Percentiles rank a stretch among this genome's conserved stretches.
phyloP scores from a whole-genome alignment of 1,140 invertebrate genomes.

The Zaprionus lachaisei region DNA sequence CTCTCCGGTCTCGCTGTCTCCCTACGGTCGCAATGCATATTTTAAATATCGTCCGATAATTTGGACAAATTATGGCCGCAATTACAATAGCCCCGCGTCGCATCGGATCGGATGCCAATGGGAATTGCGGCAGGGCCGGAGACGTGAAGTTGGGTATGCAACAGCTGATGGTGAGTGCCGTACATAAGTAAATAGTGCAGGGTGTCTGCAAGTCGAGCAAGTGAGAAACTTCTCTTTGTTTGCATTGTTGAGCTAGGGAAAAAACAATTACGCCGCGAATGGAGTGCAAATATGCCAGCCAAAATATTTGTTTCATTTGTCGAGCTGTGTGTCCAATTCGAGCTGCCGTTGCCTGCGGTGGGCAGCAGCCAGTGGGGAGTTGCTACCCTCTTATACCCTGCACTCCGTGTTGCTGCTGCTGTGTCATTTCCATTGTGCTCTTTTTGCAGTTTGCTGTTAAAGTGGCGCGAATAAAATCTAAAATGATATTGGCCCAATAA shows the following conservation, averaged over 20 bases:
- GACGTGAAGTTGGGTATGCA: neutral
- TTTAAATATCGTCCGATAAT: constrained; percentile 74
- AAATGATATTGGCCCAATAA: constrained; percentile 76
- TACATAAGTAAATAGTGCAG: neutral
- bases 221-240: constrained; percentile 39
- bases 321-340: constrained; percentile 47
- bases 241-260: constrained; percentile 66
- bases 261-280: constrained; percentile 73
- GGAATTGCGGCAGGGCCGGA: neutral
- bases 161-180: neutral
- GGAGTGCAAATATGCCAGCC: constrained; percentile 75
- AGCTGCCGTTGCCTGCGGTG: neutral
- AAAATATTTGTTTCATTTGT: constrained; percentile 71
- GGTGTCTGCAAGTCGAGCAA: constrained; percentile 5
- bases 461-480: constrained; percentile 61
- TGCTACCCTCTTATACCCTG: neutral
- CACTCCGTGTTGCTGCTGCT: constrained; percentile 14
- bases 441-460: constrained; percentile 22
- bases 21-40: constrained; percentile 52
- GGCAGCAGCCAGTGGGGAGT: neutral
- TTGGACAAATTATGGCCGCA: constrained; percentile 76
- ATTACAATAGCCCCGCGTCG: constrained; percentile 50
- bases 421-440: neutral
- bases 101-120: neutral
- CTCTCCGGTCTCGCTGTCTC: constrained; percentile 11